Conservation (phyloP, 2,888 invertebrate genomes). For the Ptilodon capucinus region DNA sequence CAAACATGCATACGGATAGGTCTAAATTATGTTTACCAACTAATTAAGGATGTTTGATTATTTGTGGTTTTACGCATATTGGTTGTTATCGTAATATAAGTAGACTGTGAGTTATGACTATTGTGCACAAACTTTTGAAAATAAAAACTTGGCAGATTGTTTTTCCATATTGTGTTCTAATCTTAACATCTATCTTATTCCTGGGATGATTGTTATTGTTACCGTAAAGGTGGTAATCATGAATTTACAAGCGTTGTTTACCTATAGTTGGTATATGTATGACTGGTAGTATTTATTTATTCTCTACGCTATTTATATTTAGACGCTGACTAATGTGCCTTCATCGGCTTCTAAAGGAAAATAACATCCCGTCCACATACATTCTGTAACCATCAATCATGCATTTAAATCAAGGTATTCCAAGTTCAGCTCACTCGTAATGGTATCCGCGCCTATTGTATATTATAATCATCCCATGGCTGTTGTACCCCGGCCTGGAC, state of each 20-base stretch:
- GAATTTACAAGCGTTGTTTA: no score
- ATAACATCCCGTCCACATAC: not conserved
- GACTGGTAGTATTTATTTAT: no score
- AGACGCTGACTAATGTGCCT: not conserved
- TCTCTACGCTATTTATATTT: not conserved
- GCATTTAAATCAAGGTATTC: not conserved
- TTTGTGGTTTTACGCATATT: not conserved
- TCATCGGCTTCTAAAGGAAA: not conserved
- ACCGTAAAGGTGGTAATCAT: no score
- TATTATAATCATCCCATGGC: constrained; percentile 13
- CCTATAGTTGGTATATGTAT: no score
- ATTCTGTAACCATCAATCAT: not conserved
- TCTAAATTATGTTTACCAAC: not conserved
- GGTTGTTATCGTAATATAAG: not conserved
- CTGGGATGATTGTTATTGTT: no score
- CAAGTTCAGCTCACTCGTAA: not conserved
- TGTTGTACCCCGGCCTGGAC: constrained; percentile 17
- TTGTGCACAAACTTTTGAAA: no score
- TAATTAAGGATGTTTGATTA: not conserved
- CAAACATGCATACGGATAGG: not conserved
- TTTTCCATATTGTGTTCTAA: no score
- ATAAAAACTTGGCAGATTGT: no score
- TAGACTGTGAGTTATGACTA: no score
- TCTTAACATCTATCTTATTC: no score
- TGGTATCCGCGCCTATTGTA: constrained; percentile 14